phyloP scores from a whole-genome alignment of 2,888 invertebrate genomes.

The Euclidia mi region DNA sequence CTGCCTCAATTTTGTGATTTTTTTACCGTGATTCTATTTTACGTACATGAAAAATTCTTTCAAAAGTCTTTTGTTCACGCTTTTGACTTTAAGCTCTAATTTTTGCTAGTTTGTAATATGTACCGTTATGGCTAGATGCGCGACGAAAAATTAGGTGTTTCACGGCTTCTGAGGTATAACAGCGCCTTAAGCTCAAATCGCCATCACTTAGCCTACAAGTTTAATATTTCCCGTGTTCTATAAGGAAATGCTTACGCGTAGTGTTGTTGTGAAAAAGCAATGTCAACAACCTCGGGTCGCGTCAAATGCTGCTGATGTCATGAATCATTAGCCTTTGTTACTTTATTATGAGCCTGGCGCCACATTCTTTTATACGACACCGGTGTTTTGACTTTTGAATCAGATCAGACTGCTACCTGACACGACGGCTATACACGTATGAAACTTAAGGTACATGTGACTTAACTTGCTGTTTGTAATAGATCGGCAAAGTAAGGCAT shows the following conservation, averaged over 20 bases:
- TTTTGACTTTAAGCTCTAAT: no score
- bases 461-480: no score
- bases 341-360: constrained; percentile 9
- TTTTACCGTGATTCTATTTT: no score
- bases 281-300: constrained; percentile 27
- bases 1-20: no score
- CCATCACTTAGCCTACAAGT: not conserved
- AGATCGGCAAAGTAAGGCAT: no score
- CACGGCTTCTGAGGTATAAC: no score
- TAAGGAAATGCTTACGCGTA: constrained; percentile 13
- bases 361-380: constrained; percentile 40
- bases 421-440: not conserved
- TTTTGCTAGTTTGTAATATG: no score
- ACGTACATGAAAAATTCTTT: no score
- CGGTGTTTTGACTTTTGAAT: not conserved
- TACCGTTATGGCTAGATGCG: no score
- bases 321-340: constrained; percentile 43
- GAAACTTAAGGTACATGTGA: no score
- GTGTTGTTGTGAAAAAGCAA: constrained; percentile 12
- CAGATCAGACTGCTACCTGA: not conserved
- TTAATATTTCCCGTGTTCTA: constrained; percentile 1
- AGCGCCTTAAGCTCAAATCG: not conserved
- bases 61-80: no score
- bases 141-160: no score
- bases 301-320: constrained; percentile 20